These are phyloP conservation scores for Drosophila yooni DNA, from an alignment of 2,888 invertebrate species.

Conservation along the genomic window DNA sequence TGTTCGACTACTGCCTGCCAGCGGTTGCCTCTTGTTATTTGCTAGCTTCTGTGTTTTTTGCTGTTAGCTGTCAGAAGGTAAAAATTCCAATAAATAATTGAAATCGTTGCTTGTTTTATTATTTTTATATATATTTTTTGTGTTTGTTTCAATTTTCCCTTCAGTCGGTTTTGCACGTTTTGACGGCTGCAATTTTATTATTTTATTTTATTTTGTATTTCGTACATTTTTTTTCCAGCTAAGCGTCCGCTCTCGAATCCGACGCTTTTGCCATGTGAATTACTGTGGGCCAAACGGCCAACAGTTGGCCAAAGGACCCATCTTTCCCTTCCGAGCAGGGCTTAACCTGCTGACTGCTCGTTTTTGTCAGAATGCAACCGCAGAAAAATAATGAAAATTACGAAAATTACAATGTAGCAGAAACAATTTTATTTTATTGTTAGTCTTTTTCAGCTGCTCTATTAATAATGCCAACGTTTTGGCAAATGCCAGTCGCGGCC, in stretches of 20 bases:
- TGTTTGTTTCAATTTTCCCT: constrained; percentile 21
- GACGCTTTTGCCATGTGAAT: constrained; percentile 65
- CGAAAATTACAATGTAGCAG: constrained; percentile 63
- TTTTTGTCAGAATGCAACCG: constrained; percentile 55
- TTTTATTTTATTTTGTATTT: constrained; percentile 43
- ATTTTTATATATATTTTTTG: not conserved
- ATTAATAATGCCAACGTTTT: constrained; percentile 58
- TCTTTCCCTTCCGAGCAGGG: not conserved
- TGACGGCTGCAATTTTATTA: constrained; percentile 47
- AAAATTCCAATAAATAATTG: constrained; percentile 78
- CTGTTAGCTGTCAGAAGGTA: constrained; percentile 78
- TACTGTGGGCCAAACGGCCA: constrained; percentile 34
- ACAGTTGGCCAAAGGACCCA: constrained; percentile 1
- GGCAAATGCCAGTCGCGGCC: constrained; percentile 14
- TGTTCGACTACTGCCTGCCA: not conserved
- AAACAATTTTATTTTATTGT: constrained; percentile 23
- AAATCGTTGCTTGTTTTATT: constrained; percentile 68
- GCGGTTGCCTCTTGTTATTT: constrained; percentile 30
- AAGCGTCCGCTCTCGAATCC: constrained; percentile 26
- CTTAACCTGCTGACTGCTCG: constrained; percentile 27
- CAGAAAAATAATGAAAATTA: constrained; percentile 51
- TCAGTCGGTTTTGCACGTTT: constrained; percentile 35
- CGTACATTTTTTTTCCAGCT: constrained; percentile 6
- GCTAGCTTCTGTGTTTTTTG: constrained; percentile 60
- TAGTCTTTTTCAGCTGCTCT: constrained; percentile 35